Conservation (phyloP, 2,888 invertebrate species). For the Liodrosophila aerea region DNA sequence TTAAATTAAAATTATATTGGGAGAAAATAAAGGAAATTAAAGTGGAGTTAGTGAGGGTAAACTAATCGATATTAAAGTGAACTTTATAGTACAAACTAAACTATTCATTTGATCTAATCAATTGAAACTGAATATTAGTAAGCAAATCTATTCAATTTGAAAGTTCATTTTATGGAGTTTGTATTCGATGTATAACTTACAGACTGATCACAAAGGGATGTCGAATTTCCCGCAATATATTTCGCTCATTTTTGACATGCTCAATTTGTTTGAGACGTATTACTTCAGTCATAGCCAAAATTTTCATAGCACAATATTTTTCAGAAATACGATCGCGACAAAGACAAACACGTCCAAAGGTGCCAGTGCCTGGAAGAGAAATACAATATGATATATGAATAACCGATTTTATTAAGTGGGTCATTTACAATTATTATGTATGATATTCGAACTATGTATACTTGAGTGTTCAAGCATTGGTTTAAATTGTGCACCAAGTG, state of each 20-base stretch:
- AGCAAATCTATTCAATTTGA: no score
- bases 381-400: constrained; percentile 44
- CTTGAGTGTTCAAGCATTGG: no score
- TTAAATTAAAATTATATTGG: no score
- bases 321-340: constrained; percentile 92
- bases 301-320: constrained; percentile 95
- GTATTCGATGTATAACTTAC: constrained; percentile 85
- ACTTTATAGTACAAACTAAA: no score
- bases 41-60: not conserved
- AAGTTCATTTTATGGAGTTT: no score
- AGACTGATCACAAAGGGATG: constrained; percentile 98
- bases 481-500: no score
- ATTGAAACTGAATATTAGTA: no score
- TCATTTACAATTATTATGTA: no score
- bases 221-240: constrained; percentile 93
- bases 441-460: no score
- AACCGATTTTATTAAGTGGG: no score
- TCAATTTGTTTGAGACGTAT: constrained; percentile 97
- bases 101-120: no score
- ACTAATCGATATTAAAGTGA: not conserved
- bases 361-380: constrained; percentile 91
- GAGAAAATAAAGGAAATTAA: not conserved
- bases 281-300: constrained; percentile 95
- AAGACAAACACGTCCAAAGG: constrained; percentile 96
- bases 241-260: constrained; percentile 98